A percentile compares a stretch with the other conserved stretches of the same genome.
These are phyloP conservation scores for Sturnira hondurensis DNA, from an alignment of 2,113 vertebrate species.

Conservation along the genomic window DNA sequence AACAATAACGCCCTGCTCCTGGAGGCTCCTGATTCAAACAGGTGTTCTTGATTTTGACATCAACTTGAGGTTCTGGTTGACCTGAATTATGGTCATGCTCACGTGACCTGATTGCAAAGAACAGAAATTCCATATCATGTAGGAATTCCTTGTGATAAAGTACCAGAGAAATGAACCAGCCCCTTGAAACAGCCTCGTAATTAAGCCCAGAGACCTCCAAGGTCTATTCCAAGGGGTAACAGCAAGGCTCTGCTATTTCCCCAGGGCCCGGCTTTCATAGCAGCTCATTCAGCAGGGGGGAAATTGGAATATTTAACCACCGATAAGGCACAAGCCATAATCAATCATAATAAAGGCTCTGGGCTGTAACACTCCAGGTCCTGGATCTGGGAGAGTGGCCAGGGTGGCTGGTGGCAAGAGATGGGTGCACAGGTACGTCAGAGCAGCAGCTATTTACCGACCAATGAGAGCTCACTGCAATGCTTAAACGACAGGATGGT, in stretches of 20 bases:
- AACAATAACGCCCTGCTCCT: neutral
- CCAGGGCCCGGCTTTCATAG: neutral
- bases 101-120: neutral
- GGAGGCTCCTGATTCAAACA: neutral
- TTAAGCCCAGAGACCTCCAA: neutral
- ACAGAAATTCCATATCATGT: neutral
- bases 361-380: neutral
- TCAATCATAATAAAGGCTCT: neutral
- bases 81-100: neutral
- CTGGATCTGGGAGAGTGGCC: neutral
- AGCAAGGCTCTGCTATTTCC: neutral
- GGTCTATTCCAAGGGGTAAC: neutral
- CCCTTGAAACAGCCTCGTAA: neutral
- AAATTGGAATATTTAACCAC: neutral
- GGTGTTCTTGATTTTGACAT: neutral
- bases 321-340: neutral
- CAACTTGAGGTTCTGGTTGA: neutral
- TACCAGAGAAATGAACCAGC: neutral
- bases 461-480: neutral
- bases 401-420: neutral
- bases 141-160: neutral
- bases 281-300: neutral
- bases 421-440: accelerated
- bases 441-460: neutral
- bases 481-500: too few species aligned